phyloP scores from a whole-genome alignment of 2,888 invertebrate species.

The Ptilodon capucinus region DNA sequence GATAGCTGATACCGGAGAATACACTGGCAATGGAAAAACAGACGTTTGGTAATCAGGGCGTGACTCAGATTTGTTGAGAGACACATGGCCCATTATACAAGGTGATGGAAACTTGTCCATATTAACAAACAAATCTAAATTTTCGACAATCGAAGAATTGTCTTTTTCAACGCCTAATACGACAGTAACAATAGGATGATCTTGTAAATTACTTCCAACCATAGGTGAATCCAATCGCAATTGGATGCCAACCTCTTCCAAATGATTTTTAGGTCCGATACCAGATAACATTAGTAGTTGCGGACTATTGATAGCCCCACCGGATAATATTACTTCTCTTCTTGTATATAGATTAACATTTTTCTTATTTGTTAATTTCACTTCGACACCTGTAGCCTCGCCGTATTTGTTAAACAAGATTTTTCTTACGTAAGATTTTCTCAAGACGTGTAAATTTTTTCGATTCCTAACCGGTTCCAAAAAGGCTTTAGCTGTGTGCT shows the following conservation, averaged over 20 bases:
- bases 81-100: conserved; percentile 39
- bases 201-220: conserved; percentile 52
- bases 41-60: conserved; percentile 51
- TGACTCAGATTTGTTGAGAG: conserved; percentile 36
- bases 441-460: conserved; percentile 46
- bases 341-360: conserved; percentile 32
- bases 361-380: conserved; percentile 31
- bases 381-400: conserved; percentile 45
- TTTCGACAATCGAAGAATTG: conserved; percentile 16
- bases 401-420: conserved; percentile 39
- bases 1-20: conserved; percentile 26
- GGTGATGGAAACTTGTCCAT: conserved; percentile 37
- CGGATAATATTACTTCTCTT: conserved; percentile 55
- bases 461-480: conserved; percentile 38
- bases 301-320: conserved; percentile 55
- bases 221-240: conserved; percentile 42
- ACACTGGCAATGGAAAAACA: conserved; percentile 29
- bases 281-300: conserved; percentile 63
- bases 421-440: conserved; percentile 44
- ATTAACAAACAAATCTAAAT: conserved; percentile 28
- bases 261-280: conserved; percentile 51
- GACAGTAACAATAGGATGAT: conserved; percentile 40
- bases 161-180: conserved; percentile 29
- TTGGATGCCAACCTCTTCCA: conserved; percentile 41
- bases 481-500: conserved; percentile 44